These are phyloP conservation scores for Nemopilema nomurai DNA, from an alignment of 30 jellyfish, hydroid and myxozoan genomes.

Conservation along the genomic window DNA sequence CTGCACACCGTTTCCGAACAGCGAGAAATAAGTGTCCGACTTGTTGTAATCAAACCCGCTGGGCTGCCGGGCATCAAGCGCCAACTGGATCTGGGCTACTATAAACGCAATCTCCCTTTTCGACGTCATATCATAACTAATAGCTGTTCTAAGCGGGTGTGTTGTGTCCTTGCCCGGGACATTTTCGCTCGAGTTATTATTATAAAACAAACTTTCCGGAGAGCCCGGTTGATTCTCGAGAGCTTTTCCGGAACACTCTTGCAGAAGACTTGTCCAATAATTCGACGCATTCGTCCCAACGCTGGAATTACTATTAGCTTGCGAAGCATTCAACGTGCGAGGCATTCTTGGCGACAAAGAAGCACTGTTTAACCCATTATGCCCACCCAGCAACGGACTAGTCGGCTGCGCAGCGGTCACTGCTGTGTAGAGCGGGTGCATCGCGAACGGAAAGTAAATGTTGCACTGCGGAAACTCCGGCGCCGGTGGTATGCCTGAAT, in stretches of 20 bases:
- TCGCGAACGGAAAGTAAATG: constrained; percentile 56
- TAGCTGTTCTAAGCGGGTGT: constrained; percentile 70
- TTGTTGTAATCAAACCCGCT: constrained; percentile 72
- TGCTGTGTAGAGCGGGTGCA: constrained; percentile 53
- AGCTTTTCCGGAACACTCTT: constrained; percentile 40
- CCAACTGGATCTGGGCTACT: constrained; percentile 77
- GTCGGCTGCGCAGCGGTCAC: constrained; percentile 52
- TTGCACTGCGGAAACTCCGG: constrained; percentile 48
- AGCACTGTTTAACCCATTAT: constrained; percentile 24
- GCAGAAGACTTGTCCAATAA: constrained; percentile 50
- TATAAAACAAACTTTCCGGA: neutral
- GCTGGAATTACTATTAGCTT: constrained; percentile 21
- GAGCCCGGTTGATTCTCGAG: constrained; percentile 2
- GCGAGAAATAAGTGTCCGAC: constrained; percentile 84
- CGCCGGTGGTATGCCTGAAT: constrained; percentile 36
- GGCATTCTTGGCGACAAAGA: constrained; percentile 26
- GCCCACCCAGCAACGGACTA: constrained; percentile 42
- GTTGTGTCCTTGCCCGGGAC: constrained; percentile 40
- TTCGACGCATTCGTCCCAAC: constrained; percentile 48
- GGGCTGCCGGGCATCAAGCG: constrained; percentile 70
- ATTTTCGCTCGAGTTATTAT: constrained; percentile 15
- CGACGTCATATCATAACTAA: constrained; percentile 78
- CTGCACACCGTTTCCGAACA: constrained; percentile 85
- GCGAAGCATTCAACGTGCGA: constrained; percentile 21
- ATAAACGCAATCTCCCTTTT: constrained; percentile 61